These are phyloP conservation scores for Agrochola circellaris DNA, from an alignment of 2,888 invertebrate species.

Conservation along the genomic window DNA sequence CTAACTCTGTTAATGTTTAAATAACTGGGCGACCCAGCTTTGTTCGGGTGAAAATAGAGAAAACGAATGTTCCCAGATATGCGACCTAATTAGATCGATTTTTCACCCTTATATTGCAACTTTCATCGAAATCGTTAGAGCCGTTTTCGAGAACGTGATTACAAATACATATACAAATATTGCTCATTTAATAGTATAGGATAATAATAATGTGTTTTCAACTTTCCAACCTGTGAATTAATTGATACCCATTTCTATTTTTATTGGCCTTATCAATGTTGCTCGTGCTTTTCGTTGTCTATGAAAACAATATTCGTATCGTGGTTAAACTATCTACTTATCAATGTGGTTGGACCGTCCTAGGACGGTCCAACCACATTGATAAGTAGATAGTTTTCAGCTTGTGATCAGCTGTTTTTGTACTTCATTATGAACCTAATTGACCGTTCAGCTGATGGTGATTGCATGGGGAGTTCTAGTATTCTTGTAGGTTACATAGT, in stretches of 20 bases:
- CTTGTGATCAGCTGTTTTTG: not conserved
- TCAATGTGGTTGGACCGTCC: constrained; percentile 18
- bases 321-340: constrained; percentile 22
- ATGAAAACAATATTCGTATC: not conserved
- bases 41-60: no score
- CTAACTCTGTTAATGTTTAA: not conserved
- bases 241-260: not conserved
- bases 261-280: constrained; percentile 27
- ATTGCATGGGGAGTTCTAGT: not conserved
- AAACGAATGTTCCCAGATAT: no score
- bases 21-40: no score
- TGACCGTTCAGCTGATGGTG: not conserved
- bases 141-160: no score
- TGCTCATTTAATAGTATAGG: no score
- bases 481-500: not conserved
- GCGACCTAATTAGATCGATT: no score
- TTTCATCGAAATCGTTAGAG: no score
- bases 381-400: no score
- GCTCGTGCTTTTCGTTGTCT: not conserved
- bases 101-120: no score
- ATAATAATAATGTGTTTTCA: not conserved
- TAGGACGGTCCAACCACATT: no score
- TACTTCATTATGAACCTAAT: not conserved
- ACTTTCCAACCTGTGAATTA: not conserved
- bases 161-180: no score